Percentiles rank a stretch among this genome's conserved stretches.
Conservation (phyloP, 2,797 vertebrate genomes). For the Lagorchestes hirsutus region DNA sequence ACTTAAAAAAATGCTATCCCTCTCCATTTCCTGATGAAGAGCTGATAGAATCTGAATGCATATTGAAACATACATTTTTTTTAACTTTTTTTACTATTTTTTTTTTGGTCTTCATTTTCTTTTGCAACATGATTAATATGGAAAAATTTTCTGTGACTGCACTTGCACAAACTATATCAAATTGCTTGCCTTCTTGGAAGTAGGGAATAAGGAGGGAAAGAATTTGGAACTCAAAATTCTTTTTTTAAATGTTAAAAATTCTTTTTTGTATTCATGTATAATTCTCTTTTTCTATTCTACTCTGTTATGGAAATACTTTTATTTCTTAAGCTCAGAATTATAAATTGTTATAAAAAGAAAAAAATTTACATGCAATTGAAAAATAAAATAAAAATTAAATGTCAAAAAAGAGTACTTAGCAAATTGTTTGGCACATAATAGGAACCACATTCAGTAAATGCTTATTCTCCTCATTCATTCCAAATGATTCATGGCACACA, state of each 20-base stretch:
- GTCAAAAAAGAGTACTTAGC: not conserved
- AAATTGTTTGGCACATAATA: not conserved
- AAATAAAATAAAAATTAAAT: not conserved
- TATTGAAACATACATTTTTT: no score
- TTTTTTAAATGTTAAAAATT: not conserved
- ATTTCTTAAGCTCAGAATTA: not conserved
- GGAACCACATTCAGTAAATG: not conserved
- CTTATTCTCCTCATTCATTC: not conserved
- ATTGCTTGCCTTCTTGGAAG: no score
- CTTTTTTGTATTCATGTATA: not conserved
- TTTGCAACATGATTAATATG: no score
- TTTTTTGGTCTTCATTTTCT: no score
- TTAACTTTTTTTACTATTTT: no score
- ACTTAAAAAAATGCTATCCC: no score
- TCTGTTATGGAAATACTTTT: not conserved
- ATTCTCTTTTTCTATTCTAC: not conserved
- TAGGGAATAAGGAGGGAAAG: no score
- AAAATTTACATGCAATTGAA: not conserved
- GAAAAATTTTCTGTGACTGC: no score
- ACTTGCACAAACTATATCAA: no score
- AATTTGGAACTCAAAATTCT: no score
- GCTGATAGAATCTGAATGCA: no score
- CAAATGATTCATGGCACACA: not conserved
- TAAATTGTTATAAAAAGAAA: not conserved
- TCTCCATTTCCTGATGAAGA: no score